phyloP scores from a whole-genome alignment of 1,140 invertebrate species.

The Habropoda laboriosa region DNA sequence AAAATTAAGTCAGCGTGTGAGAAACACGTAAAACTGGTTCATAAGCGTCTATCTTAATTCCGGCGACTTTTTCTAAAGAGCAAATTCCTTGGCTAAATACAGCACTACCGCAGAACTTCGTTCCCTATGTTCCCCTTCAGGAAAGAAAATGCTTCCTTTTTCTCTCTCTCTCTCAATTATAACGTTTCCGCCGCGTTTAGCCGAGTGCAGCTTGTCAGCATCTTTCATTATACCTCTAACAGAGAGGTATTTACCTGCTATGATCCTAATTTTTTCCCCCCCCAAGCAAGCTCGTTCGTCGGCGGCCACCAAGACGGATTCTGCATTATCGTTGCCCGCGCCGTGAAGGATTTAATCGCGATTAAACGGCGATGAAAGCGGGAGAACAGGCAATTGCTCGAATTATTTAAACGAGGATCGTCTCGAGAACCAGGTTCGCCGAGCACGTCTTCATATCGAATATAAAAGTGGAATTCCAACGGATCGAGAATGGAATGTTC shows the following conservation, averaged over 20 bases:
- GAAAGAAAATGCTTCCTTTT: too few species aligned
- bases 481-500: background rate
- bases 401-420: conserved; percentile 29
- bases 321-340: background rate
- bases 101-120: background rate
- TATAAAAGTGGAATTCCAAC: background rate
- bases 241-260: background rate
- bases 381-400: background rate
- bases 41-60: too few species aligned
- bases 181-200: background rate
- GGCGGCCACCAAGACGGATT: background rate
- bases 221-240: background rate
- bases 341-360: conserved; percentile 3
- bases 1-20: too few species aligned
- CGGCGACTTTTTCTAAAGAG: too few species aligned
- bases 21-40: too few species aligned
- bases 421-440: conserved; percentile 10
- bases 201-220: conserved; percentile 3
- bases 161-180: background rate
- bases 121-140: too few species aligned
- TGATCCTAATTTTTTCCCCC: background rate
- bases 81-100: too few species aligned
- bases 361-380: background rate
- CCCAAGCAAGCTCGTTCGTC: too few species aligned
- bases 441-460: background rate